A percentile compares a stretch with the other conserved stretches of the same genome.
Evolutionary conservation across 2,797 vertebrate species (phyloP).

Genomic region (Schizopygopsis malacanthus): DNA sequence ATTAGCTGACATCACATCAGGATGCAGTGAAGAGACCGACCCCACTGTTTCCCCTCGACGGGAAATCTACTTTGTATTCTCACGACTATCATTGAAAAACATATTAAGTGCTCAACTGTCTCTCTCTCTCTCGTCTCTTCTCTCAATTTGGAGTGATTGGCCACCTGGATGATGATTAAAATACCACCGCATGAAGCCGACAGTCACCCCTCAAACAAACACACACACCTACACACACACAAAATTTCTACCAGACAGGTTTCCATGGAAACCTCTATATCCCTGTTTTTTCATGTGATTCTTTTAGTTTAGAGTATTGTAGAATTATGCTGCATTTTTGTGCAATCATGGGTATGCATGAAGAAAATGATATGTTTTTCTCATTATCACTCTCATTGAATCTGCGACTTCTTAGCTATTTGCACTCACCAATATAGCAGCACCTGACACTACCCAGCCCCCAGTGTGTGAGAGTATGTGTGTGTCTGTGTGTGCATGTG

Average conservation of each 20-base stretch:
- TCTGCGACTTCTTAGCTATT: constrained; percentile 55
- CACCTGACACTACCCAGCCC: constrained; percentile 54
- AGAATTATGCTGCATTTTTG: constrained; percentile 12
- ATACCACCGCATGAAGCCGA: constrained; percentile 56
- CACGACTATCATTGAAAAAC: background rate
- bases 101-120: background rate
- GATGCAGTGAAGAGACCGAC: constrained; percentile 15
- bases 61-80: constrained; percentile 7
- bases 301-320: constrained; percentile 54
- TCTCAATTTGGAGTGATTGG: constrained; percentile 54
- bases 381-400: constrained; percentile 52
- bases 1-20: constrained; percentile 42
- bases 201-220: constrained; percentile 58
- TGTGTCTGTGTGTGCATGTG: constrained; percentile 10
- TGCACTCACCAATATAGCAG: constrained; percentile 60
- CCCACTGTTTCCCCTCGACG: background rate
- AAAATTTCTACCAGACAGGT: constrained; percentile 60
- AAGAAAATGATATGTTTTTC: constrained; percentile 49
- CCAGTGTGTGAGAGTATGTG: constrained; percentile 26
- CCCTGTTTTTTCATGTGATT: constrained; percentile 52
- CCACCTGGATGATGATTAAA: constrained; percentile 63
- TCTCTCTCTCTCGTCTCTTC: constrained; percentile 22
- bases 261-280: constrained; percentile 65
- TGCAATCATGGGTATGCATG: background rate
- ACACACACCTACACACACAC: constrained; percentile 29